Base-by-base conservation (phyloP, 1,140 invertebrate genomes). In the Drosophila bifasciata region DNA sequence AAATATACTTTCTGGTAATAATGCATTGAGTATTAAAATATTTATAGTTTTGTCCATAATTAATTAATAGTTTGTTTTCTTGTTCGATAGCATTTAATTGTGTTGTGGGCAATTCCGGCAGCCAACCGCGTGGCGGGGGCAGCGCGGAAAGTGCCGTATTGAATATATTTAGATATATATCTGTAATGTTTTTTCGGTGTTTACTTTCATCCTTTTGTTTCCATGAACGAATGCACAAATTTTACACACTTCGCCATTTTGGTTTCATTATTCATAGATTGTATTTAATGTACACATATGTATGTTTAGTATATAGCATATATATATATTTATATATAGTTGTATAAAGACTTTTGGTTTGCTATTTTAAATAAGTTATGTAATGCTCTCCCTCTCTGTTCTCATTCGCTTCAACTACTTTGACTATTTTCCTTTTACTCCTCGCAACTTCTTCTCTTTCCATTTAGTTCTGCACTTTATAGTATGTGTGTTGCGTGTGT, bases 181-280 rank as follows among this genome's bases (percentile, higher is more conserved):
- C 69, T 86, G 73, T 85, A 86, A 79, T 81, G 74, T 88, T 85
- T 85, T 85, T 84, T 84, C 83, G 83, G 83, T 88, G 83, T 88
- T 88, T 88, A 88, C 83, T 88, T 88, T 88, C 83, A 88, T 88
- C 83, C 83, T 88, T 86, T 83, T 86, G 78, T 88, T 85, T 86
- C 83, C 67, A 83, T 89, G 83, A 89, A 88, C 83, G 83, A 88
- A 88, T 88, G 83, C 84, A 88, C 78, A 83, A 61, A 63, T 88
- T 88, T 89, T 88, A 89, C 83, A 88, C 75, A 83, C 79, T 88
- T 88, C 83, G 83, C 61, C 83, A 89, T 88, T 81, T 76, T 69
- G 53, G 77, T 72, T 76, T 78, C 79, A 78, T 89, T 85, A 79
- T 84, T 84, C 46, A 79, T 85, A 76, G 64, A 76, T 85, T 75